These are phyloP conservation scores for Lichenostomus cassidix DNA, from an alignment of 2,113 vertebrate species.

Conservation along the genomic window DNA sequence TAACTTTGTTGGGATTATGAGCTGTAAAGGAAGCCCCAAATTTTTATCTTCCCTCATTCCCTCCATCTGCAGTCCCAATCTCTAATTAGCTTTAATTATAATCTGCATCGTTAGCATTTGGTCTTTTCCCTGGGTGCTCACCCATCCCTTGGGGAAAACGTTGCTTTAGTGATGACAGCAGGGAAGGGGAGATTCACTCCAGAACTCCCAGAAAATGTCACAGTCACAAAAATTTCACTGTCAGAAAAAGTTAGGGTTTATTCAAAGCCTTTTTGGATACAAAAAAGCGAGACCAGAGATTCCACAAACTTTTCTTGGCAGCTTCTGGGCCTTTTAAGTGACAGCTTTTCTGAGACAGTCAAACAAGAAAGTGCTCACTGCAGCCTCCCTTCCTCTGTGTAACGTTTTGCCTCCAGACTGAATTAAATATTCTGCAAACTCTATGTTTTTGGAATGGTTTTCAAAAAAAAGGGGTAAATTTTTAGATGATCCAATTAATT, in stretches of 20 bases:
- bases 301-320: not conserved
- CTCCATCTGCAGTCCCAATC: not conserved
- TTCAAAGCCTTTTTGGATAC: not conserved
- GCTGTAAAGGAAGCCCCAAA: fast-evolving
- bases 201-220: not conserved
- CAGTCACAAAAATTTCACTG: not conserved
- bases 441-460: not conserved
- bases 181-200: not conserved
- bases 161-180: not conserved
- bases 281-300: not conserved
- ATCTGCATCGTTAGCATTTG: not conserved
- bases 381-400: not conserved
- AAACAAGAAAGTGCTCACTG: not conserved
- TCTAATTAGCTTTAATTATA: not conserved
- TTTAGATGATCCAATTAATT: not conserved
- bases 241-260: not conserved
- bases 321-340: constrained; percentile 8
- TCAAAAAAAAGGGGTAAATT: not conserved
- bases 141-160: not conserved
- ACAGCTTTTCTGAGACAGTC: not conserved
- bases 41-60: not conserved
- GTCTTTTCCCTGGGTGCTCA: not conserved
- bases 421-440: not conserved
- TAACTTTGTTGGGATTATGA: not conserved
- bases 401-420: not conserved